Evolutionary conservation across 2,888 invertebrate species (phyloP).

Genomic region (Nymphalis polychloros): DNA sequence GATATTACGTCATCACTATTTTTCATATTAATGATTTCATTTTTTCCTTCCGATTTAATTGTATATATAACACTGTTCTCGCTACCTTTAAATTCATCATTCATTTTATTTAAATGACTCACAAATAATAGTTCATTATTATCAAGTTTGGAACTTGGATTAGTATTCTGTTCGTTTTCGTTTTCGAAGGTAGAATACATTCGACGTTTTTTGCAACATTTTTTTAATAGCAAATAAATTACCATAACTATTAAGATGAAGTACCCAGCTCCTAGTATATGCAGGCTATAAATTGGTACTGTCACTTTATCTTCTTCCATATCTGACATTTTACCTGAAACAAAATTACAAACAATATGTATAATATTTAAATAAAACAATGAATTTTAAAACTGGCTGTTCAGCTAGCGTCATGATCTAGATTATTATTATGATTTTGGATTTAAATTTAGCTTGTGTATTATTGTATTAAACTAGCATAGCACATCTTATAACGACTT

Average conservation of each 20-base stretch:
- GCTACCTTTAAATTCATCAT: not conserved
- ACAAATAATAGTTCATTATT: not conserved
- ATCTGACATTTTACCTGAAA: slow-evolving; percentile 3
- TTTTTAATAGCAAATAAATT: slow-evolving; percentile 4
- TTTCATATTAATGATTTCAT: not conserved
- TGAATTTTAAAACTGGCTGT: too few species aligned
- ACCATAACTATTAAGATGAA: not conserved
- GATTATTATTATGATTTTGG: too few species aligned
- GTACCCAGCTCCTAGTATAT: slow-evolving; percentile 4
- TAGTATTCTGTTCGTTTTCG: not conserved
- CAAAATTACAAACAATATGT: not conserved
- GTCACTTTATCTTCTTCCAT: not conserved
- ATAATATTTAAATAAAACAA: too few species aligned
- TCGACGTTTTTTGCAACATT: not conserved
- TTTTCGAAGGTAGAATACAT: slow-evolving; percentile 1
- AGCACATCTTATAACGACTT: too few species aligned
- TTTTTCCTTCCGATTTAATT: not conserved
- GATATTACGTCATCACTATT: not conserved
- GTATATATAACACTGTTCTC: not conserved
- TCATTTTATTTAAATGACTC: not conserved
- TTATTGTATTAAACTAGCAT: too few species aligned
- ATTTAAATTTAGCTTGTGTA: too few species aligned
- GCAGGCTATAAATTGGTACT: not conserved
- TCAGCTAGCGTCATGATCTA: too few species aligned
- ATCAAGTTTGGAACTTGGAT: not conserved